Percentiles rank a stretch among this genome's conserved stretches.
Evolutionary conservation across 2,797 vertebrate species (phyloP).

Genomic region (Bryconaethiops microstoma): DNA sequence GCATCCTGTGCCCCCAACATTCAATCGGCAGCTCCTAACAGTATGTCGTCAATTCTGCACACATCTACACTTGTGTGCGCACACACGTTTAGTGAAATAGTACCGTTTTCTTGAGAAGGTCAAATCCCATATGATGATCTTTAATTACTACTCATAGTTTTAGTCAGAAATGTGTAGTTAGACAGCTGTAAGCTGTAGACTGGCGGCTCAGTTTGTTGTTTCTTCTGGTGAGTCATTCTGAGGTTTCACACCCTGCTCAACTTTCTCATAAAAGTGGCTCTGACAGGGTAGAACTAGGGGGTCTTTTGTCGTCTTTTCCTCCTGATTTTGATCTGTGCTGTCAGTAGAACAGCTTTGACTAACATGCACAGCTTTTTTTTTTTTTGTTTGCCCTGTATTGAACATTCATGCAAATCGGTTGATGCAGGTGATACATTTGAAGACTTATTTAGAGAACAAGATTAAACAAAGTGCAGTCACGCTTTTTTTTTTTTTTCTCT

Average conservation of each 20-base stretch:
- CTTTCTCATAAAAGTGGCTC: background rate
- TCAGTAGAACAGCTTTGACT: constrained; percentile 6
- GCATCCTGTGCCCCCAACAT: constrained; percentile 82
- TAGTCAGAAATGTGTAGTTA: background rate
- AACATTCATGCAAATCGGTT: background rate
- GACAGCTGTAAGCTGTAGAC: background rate
- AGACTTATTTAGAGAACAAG: background rate
- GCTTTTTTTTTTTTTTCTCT: too few species aligned
- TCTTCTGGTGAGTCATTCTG: constrained; percentile 2
- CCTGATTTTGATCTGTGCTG: background rate
- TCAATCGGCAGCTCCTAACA: constrained; percentile 69
- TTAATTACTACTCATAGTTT: background rate
- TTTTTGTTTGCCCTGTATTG: background rate
- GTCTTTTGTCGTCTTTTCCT: background rate
- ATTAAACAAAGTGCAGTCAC: background rate
- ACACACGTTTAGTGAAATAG: too few species aligned
- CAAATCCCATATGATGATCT: background rate
- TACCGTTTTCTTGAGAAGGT: too few species aligned
- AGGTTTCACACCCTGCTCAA: background rate
- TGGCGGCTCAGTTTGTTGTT: background rate
- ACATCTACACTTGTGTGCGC: too few species aligned
- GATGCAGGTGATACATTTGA: background rate
- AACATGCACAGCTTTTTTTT: background rate
- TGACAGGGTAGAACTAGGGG: background rate
- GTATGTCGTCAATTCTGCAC: constrained; percentile 60